phyloP scores from a whole-genome alignment of 1,140 invertebrate species.

The Drosophila aff. region DNA sequence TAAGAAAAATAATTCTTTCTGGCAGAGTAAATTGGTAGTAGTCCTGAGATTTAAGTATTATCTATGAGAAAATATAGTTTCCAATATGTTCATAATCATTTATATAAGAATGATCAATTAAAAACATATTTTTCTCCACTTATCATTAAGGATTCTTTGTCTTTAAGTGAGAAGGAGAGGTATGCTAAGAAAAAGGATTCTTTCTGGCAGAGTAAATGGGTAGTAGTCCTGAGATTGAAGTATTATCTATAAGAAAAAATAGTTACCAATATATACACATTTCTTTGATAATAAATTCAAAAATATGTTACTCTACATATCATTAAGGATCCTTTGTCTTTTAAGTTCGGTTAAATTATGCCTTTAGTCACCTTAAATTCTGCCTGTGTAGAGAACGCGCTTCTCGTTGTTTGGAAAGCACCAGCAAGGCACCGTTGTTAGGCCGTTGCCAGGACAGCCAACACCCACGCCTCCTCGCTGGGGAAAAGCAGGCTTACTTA shows the following conservation, averaged over 20 bases:
- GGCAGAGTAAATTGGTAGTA: too few species aligned
- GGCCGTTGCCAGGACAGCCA: slow-evolving; percentile 62
- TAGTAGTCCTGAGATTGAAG: neutral
- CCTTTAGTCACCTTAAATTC: neutral
- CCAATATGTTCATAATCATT: too few species aligned
- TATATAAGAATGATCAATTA: too few species aligned
- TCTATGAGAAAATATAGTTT: too few species aligned
- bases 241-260: neutral
- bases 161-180: neutral
- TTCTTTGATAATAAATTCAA: too few species aligned
- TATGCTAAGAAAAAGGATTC: too few species aligned
- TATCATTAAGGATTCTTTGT: too few species aligned
- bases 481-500: slow-evolving; percentile 27
- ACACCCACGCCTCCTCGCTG: neutral
- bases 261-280: neutral
- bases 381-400: slow-evolving; percentile 3
- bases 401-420: slow-evolving; percentile 60
- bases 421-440: slow-evolving; percentile 74
- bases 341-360: neutral
- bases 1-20: neutral
- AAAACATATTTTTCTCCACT: too few species aligned
- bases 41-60: too few species aligned
- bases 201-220: too few species aligned
- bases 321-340: neutral
- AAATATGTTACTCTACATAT: too few species aligned